phyloP scores from a whole-genome alignment of 2,113 vertebrate species.

The Pseudois nayaur region DNA sequence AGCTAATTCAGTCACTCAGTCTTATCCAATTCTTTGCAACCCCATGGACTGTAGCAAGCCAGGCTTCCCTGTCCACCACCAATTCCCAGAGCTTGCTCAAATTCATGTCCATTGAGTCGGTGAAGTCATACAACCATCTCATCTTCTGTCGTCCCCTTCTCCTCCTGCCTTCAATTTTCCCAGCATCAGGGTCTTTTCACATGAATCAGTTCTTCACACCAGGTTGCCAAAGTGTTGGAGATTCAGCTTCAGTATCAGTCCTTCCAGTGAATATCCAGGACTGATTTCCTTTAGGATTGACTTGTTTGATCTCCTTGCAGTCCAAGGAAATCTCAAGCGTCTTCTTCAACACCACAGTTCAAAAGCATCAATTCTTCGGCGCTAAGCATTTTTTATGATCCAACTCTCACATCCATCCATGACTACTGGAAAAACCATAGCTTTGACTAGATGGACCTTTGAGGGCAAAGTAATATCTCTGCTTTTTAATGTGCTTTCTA shows the following conservation, averaged over 20 bases:
- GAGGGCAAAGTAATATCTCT: not conserved
- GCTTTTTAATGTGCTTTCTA: not conserved
- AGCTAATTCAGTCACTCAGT: not conserved
- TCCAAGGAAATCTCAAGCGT: not conserved
- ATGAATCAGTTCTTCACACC: accelerated
- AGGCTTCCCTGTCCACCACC: not conserved
- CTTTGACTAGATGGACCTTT: not conserved
- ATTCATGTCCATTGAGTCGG: not conserved
- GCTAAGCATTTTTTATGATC: not conserved
- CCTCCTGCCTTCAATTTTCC: not conserved
- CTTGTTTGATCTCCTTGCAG: not conserved
- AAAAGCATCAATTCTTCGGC: not conserved
- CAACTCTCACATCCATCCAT: not conserved
- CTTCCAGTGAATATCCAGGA: not conserved
- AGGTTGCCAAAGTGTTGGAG: not conserved
- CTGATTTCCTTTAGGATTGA: not conserved
- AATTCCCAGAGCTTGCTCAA: not conserved
- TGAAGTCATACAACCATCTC: not conserved
- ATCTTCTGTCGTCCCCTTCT: not conserved
- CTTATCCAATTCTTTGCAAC: not conserved
- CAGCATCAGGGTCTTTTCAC: not conserved
- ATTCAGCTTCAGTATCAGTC: not conserved
- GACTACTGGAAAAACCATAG: not conserved
- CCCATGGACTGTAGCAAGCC: not conserved
- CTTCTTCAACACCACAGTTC: not conserved